These are phyloP conservation scores for Eubucco bourcierii DNA, from an alignment of 2,113 vertebrate genomes.

Conservation along the genomic window DNA sequence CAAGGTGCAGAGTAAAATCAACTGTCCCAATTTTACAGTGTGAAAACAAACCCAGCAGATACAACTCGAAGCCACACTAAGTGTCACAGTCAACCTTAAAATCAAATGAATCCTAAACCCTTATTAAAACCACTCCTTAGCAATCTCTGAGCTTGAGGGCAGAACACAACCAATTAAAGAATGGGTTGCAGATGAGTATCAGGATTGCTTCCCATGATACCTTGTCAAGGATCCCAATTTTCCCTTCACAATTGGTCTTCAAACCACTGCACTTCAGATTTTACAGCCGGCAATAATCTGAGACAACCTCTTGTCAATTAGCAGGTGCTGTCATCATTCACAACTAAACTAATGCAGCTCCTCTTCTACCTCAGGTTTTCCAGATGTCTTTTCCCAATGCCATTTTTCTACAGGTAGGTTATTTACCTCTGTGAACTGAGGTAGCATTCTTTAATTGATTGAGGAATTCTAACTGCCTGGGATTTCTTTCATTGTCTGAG, in stretches of 20 bases:
- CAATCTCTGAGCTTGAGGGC: background rate
- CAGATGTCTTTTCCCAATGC: background rate
- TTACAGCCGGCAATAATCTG: background rate
- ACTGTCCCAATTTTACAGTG: background rate
- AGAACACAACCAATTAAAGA: background rate
- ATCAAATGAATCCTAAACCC: background rate
- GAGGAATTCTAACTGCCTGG: background rate
- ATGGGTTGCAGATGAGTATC: background rate
- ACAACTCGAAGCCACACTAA: background rate
- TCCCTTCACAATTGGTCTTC: background rate
- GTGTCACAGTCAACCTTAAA: background rate
- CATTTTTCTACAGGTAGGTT: background rate
- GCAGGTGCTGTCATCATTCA: background rate
- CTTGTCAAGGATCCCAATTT: background rate
- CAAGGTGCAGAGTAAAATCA: conserved; percentile 15
- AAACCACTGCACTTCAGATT: background rate
- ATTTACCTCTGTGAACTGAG: background rate
- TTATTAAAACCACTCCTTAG: background rate
- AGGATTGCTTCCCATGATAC: background rate
- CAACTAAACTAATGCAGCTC: background rate
- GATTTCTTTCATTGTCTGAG: background rate
- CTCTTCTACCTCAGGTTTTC: background rate
- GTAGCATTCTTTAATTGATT: background rate
- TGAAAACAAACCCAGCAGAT: background rate
- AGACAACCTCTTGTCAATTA: background rate